Conservation (phyloP, 2,797 vertebrate species). For the Mallotus villosus region DNA sequence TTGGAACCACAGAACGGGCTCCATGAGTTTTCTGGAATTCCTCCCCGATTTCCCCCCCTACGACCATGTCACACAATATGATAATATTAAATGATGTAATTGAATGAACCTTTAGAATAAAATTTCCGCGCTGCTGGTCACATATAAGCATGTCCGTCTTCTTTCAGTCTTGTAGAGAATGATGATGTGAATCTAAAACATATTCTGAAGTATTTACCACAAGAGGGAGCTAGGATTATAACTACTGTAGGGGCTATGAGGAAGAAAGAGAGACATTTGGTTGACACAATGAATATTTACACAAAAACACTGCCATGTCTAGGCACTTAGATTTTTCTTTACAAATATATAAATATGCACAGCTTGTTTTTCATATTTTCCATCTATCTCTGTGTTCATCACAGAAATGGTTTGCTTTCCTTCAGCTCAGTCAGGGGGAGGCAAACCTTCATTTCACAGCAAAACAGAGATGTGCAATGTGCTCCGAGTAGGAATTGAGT, state of each 20-base stretch:
- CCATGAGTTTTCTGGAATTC: too few species aligned
- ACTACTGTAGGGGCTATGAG: conserved; percentile 4
- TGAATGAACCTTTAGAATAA: too few species aligned
- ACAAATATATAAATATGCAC: background rate
- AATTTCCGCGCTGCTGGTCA: too few species aligned
- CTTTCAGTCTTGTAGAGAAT: background rate
- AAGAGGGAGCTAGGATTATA: conserved; percentile 61
- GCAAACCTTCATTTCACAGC: conserved; percentile 47
- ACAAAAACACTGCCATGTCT: background rate
- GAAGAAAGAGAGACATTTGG: conserved; percentile 10
- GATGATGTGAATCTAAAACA: background rate
- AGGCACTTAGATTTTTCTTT: background rate
- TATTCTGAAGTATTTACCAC: conserved; percentile 50
- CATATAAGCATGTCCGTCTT: too few species aligned
- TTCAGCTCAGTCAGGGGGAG: conserved; percentile 30
- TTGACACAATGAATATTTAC: background rate
- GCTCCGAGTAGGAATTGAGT: conserved; percentile 39
- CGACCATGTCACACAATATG: too few species aligned
- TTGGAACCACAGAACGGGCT: too few species aligned
- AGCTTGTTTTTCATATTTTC: conserved; percentile 36
- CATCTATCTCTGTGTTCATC: conserved; percentile 41
- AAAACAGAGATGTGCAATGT: conserved; percentile 51
- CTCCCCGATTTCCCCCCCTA: too few species aligned
- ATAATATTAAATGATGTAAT: too few species aligned
- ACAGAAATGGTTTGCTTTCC: conserved; percentile 19